A percentile compares a stretch with the other conserved stretches of the same genome.
Conservation (phyloP, 2,888 invertebrate genomes). For the Ochropacha duplaris region DNA sequence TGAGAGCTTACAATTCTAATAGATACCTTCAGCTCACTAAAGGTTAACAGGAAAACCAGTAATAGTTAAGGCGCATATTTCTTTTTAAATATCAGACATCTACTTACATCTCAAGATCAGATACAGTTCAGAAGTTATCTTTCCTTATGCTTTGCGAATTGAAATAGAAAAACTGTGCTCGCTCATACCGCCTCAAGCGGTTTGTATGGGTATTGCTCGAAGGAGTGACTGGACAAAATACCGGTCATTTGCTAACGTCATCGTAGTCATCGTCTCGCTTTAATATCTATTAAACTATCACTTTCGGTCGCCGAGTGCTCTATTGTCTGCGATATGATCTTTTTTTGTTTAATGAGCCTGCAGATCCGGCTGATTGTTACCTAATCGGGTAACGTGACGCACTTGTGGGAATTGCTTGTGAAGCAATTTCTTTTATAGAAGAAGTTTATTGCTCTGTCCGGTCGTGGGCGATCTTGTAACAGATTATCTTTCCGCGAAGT, state of each 20-base stretch:
- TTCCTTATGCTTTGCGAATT: conserved; percentile 1
- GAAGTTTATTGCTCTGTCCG: conserved; percentile 29
- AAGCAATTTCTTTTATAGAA: conserved; percentile 54
- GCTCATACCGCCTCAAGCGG: background rate
- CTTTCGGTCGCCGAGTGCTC: conserved; percentile 75
- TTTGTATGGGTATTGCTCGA: conserved; percentile 32
- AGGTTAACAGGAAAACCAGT: conserved; percentile 4
- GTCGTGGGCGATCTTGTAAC: conserved; percentile 27
- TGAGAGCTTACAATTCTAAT: background rate
- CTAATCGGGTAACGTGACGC: conserved; percentile 65
- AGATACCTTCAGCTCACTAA: background rate
- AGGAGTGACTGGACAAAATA: conserved; percentile 60
- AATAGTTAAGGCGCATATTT: background rate
- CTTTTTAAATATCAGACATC: conserved; percentile 1
- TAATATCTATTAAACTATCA: conserved; percentile 76
- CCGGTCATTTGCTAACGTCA: conserved; percentile 57
- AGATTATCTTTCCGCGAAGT: conserved; percentile 30
- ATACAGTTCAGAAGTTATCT: conserved; percentile 4
- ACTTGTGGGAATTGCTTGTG: conserved; percentile 66
- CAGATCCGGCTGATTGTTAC: conserved; percentile 76
- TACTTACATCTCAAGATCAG: conserved; percentile 2
- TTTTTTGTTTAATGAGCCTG: conserved; percentile 72
- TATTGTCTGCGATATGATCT: conserved; percentile 76
- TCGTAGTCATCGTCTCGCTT: conserved; percentile 57
- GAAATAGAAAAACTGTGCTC: conserved; percentile 1